Percentiles rank a stretch among this genome's conserved stretches.
Conservation (phyloP, 2,113 vertebrate species). For the Phalacrocorax carbo region DNA sequence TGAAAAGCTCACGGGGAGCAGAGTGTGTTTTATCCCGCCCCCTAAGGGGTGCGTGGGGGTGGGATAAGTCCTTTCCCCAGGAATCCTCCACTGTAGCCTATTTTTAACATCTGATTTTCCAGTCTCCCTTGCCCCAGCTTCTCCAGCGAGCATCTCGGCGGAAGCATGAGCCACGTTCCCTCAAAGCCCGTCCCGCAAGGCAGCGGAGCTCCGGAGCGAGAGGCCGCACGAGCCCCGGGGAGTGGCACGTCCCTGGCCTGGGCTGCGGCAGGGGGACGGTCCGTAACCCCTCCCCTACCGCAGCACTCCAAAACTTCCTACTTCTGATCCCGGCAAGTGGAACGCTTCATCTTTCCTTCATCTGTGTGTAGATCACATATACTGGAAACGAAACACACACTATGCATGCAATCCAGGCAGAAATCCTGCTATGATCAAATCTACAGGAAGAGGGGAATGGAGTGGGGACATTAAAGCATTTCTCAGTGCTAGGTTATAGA, state of each 20-base stretch:
- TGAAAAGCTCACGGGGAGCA: neutral
- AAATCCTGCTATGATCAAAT: conserved; percentile 41
- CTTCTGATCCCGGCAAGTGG: neutral
- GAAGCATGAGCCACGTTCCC: neutral
- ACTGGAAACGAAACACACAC: conserved; percentile 53
- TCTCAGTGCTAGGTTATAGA: neutral
- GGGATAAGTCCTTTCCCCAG: neutral
- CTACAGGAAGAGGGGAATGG: neutral
- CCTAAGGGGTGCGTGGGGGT: neutral
- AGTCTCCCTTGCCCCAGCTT: neutral
- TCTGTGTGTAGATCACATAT: conserved; percentile 9
- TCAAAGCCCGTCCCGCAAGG: neutral
- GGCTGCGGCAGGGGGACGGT: neutral
- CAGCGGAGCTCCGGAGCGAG: neutral
- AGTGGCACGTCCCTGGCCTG: neutral
- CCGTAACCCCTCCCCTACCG: neutral
- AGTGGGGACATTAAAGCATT: neutral
- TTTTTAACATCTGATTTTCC: neutral
- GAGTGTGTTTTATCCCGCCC: accelerated
- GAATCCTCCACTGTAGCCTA: neutral
- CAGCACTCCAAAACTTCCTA: neutral
- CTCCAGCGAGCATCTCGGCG: neutral
- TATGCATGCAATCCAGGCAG: conserved; percentile 62
- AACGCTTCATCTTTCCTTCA: neutral
- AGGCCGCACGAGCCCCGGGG: neutral